These are phyloP conservation scores for Sitophilus oryzae DNA, from an alignment of 1,140 invertebrate genomes.

Conservation along the genomic window DNA sequence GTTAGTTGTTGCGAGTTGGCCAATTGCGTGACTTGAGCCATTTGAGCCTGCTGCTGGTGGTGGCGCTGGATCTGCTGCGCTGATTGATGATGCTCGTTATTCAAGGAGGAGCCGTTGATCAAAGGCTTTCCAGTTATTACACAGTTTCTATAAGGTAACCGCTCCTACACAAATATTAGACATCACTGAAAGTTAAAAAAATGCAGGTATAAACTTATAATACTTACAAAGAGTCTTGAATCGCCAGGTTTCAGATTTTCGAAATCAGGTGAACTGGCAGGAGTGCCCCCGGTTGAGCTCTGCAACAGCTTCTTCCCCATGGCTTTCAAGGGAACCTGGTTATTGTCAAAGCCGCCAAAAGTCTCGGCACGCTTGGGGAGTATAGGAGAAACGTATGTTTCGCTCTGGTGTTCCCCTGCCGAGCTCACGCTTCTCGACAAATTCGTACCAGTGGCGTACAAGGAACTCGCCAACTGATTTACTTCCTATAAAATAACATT, in stretches of 20 bases:
- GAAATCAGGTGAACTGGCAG: slow-evolving; percentile 38
- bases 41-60: slow-evolving; percentile 13
- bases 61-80: slow-evolving; percentile 14
- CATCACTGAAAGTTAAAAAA: background rate
- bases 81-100: slow-evolving; percentile 23
- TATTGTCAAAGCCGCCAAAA: slow-evolving; percentile 87
- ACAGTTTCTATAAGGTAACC: slow-evolving; percentile 49
- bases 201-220: background rate
- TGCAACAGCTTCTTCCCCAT: slow-evolving; percentile 39
- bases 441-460: slow-evolving; percentile 66
- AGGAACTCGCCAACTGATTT: slow-evolving; percentile 63
- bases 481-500: slow-evolving; percentile 55
- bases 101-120: slow-evolving; percentile 35
- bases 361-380: slow-evolving; percentile 88
- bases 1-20: slow-evolving; percentile 12
- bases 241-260: slow-evolving; percentile 42
- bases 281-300: slow-evolving; percentile 28
- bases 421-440: slow-evolving; percentile 85
- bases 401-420: slow-evolving; percentile 82
- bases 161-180: slow-evolving; percentile 43
- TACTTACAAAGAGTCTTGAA: slow-evolving; percentile 41
- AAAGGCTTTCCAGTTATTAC: slow-evolving; percentile 37
- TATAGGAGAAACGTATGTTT: slow-evolving; percentile 72
- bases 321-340: slow-evolving; percentile 42
- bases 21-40: background rate